These are phyloP conservation scores for Anas platyrhynchos DNA, from an alignment of 2,113 vertebrate species.

Conservation along the genomic window DNA sequence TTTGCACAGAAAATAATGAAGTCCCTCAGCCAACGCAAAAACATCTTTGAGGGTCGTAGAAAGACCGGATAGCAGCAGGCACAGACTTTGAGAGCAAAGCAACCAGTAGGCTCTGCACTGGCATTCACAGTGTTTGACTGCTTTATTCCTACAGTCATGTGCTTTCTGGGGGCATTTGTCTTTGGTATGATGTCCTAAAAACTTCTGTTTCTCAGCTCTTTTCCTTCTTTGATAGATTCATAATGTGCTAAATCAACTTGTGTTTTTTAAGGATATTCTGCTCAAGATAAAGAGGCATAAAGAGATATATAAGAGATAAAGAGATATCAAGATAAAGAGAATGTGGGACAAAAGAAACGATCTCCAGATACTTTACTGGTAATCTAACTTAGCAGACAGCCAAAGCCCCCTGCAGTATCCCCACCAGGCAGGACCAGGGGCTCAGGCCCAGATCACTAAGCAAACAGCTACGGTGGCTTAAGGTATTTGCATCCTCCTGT, in stretches of 20 bases:
- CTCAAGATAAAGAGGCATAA: background rate
- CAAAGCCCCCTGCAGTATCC: background rate
- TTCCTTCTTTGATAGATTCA: background rate
- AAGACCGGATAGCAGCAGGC: background rate
- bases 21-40: background rate
- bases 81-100: background rate
- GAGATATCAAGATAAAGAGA: too few relatives aligned
- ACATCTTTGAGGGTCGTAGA: background rate
- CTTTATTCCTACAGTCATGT: background rate
- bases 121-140: background rate
- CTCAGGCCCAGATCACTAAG: background rate
- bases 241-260: background rate
- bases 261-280: background rate
- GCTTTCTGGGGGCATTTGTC: background rate
- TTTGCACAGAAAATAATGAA: background rate
- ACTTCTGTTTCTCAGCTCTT: slow-evolving; percentile 11
- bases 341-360: background rate
- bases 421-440: background rate
- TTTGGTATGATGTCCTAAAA: background rate
- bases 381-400: background rate
- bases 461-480: background rate
- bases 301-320: too few relatives aligned
- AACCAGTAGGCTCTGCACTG: background rate
- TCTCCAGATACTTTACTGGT: background rate
- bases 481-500: background rate